Evolutionary conservation across 2,888 invertebrate species (phyloP), one percentile per base, ranked within the genome.

Genomic region (Antheraea assamensis): DNA sequence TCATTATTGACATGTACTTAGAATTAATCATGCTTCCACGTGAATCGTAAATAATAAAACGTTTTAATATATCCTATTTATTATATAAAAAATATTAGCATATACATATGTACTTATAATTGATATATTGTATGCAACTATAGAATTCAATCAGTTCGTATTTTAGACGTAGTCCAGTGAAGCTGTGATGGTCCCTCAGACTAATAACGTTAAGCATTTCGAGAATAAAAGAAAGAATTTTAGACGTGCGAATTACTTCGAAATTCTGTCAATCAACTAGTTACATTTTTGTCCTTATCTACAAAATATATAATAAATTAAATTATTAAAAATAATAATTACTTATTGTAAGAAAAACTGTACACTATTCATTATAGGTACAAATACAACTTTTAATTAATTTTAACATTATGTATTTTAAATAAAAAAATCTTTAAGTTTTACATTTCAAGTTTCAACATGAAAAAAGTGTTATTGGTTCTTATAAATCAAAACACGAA

Each of bases 31-130:
- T 24, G 58, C 8, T 21, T 55, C 7, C 19, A 58, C 10, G 24
- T 58, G 24, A 58, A 58, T 24, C n/a, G 24, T 27, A 61, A 61
- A 61, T 61, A 61, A 61, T 27, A 61, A 61, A 89, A 87, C 88
- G 88, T 55, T 35, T 77, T 70, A 49, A 35, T 66, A 66, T 73
- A 72, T 10, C 15, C 70, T 64, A 47, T 27, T 49, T 75, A 35
- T 10, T 74, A 71, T 0, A 7, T 68, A 71, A 30, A 72, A 70
- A 47, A 73, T 4, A 55, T n/a, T 8, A n/a, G 19, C 49, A 49
- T 49, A 55, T 49, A 55, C 21, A 21, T 61, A 61, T 15, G 13
- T 61, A 27, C 61, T 27, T 61, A 58, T 58, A 58, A 58, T 27
- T 27, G n/a, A 58, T 24, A 19, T 55, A 55, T 55, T 55, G 21